Base-by-base conservation (phyloP, 2,888 invertebrate species). In the Hermaeophaga mercurialis region DNA sequence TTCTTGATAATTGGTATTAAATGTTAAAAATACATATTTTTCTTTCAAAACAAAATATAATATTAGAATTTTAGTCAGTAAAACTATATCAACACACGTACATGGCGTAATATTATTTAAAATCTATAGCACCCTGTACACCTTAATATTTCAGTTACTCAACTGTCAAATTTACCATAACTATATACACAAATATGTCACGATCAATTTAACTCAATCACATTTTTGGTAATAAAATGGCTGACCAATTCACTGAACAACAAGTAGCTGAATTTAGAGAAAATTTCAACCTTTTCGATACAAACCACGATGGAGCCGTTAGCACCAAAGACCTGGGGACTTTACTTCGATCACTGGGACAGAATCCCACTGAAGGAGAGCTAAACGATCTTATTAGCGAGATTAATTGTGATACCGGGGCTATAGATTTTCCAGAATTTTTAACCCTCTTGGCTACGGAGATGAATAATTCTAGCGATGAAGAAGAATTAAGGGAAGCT, bases 381-480 rank as follows among this genome's bases (percentile, higher is more conserved):
- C 24, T 43, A 7, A 33, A 46, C 31, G 12, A 33, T 9, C 28
- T 46, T 9, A 33, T 31, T 2, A 33, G 11, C 18, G 46, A 28
- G 8, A 33, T 33, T 33, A 2, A 9, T n/a, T 18, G 19, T 17
- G 17, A 18, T 1, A 19, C 28, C n/a, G 46, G 33, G 6, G 11
- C 6, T n/a, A 18, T 52, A 4, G 44, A 52, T 18, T 54, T 54
- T 44, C 28, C 45, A 7, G 54, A 54, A 26, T 56, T 56, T 43
- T 26, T 50, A 12, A 45, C 34, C 6, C 11, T 45, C 1, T 11
- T 56, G 38, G 56, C 43, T 14, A 26, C 11, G 7, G 19, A 24
- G 38, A 34, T 50, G 33, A 43, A 36, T 6, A 43, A 44, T 14
- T 14, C 34, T 7, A 17, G 31, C 7, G 43, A 34, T 12, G 56